Conservation (phyloP, 2,113 vertebrate genomes). For the Ginglymostoma cirratum region DNA sequence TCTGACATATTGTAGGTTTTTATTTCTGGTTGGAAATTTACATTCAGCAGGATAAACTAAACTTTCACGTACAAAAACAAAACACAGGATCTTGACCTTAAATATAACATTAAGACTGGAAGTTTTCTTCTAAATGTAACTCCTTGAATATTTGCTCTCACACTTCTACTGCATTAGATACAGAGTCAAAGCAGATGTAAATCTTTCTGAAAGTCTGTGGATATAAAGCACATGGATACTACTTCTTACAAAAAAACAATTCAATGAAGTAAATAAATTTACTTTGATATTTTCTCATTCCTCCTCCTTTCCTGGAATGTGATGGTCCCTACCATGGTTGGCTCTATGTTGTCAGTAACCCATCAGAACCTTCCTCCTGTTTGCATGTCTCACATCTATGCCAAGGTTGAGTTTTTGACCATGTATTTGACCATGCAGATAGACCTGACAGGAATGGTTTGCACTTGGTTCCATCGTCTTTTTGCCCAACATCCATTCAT, state of each 20-base stretch:
- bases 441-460: neutral
- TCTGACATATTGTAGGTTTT: neutral
- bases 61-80: neutral
- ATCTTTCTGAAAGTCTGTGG: neutral
- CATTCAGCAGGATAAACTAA: neutral
- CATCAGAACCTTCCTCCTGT: neutral
- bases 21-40: neutral
- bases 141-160: neutral
- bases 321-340: neutral
- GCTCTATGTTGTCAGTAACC: neutral
- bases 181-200: neutral
- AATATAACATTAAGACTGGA: neutral
- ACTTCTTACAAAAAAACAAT: neutral
- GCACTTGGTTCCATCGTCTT: neutral
- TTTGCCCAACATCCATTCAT: neutral
- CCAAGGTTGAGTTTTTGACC: neutral
- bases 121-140: neutral
- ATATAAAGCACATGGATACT: neutral
- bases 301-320: neutral
- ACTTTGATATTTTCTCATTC: neutral
- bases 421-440: neutral
- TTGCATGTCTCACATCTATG: neutral
- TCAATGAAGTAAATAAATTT: neutral
- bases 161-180: neutral
- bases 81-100: neutral